Evolutionary conservation across 2,113 vertebrate genomes (phyloP), one percentile per base, ranked within the genome.

Genomic region (Corydoras sp.): DNA sequence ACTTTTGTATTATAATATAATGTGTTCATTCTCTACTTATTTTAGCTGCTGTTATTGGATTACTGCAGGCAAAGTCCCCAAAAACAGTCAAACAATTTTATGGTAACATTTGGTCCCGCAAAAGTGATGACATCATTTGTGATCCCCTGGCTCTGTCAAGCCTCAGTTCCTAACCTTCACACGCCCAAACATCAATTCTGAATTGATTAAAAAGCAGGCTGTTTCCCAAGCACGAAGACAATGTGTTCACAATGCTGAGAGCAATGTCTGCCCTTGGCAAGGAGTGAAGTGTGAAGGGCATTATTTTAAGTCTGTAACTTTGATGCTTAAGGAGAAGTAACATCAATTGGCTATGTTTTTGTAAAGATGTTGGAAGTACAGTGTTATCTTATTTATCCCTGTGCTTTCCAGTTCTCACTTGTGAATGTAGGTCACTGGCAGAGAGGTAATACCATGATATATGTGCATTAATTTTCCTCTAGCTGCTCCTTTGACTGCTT

Each of bases 301-400:
- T 72, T 12, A 15, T 62, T 65, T 69, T 62, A 63, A 69, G 58
- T 51, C 74, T 53, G 58, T 51, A 61, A 70, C 75, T 77, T 79
- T 76, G 68, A 80, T 77, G 55, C 61, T 51, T 9, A 64, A 72
- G 18, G 55, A 15, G 30, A 69, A 30, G 24, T 9, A 48, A 51
- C 35, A 13, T 76, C 58, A 68, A 13, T 31, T 18, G 24, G 13
- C 51, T 53, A 53, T 53, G 10, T 53, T 53, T 53, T 53, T 53
- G 51, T 53, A 53, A 53, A 53, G 10, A 53, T 53, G 51, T 14
- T 53, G 13, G 51, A 53, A 53, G 51, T 53, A 14, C 10, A 53
- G 1, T 10, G 13, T 10, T 53, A 14, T 53, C 51, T 43, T 43
- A 43, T 43, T 8, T 43, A 43, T 43, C 35, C 35, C 35, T 43